Evolutionary conservation across 1,140 invertebrate genomes (phyloP).

Genomic region (Drosophila tani): DNA sequence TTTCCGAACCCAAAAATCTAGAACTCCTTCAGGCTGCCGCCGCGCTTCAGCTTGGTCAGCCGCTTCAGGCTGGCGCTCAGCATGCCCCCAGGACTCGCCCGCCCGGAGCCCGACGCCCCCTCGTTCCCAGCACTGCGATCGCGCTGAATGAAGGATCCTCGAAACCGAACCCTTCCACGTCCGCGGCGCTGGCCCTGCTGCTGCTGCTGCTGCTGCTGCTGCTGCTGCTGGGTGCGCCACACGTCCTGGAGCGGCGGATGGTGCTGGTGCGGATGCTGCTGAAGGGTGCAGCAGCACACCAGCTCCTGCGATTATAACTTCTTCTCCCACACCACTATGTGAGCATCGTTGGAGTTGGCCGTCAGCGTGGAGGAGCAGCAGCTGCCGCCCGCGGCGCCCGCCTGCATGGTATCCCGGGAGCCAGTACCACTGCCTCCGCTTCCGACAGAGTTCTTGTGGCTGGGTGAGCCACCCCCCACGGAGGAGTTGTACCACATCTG

Average conservation of each 20-base stretch:
- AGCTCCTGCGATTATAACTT: slow-evolving; percentile 89
- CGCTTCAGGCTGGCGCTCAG: slow-evolving; percentile 70
- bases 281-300: slow-evolving; percentile 76
- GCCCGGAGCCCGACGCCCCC: background rate
- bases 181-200: slow-evolving; percentile 28
- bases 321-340: slow-evolving; percentile 96
- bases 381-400: slow-evolving; percentile 25
- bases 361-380: slow-evolving; percentile 81
- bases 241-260: slow-evolving; percentile 60
- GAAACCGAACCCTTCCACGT: slow-evolving; percentile 71
- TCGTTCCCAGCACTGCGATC: slow-evolving; percentile 46
- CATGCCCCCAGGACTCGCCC: slow-evolving; percentile 23
- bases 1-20: too few species aligned
- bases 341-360: slow-evolving; percentile 91
- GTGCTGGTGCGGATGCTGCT: slow-evolving; percentile 72
- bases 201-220: slow-evolving; percentile 2
- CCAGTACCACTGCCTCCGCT: slow-evolving; percentile 13
- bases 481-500: slow-evolving; percentile 88
- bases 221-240: slow-evolving; percentile 45
- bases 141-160: slow-evolving; percentile 63
- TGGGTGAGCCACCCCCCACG: slow-evolving; percentile 64
- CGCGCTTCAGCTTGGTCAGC: slow-evolving; percentile 76
- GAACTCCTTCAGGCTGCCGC: slow-evolving; percentile 81
- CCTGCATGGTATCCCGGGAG: slow-evolving; percentile 29
- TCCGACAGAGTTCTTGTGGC: slow-evolving; percentile 81